Conservation (phyloP, 2,113 vertebrate species). For the Hippolais icterina region DNA sequence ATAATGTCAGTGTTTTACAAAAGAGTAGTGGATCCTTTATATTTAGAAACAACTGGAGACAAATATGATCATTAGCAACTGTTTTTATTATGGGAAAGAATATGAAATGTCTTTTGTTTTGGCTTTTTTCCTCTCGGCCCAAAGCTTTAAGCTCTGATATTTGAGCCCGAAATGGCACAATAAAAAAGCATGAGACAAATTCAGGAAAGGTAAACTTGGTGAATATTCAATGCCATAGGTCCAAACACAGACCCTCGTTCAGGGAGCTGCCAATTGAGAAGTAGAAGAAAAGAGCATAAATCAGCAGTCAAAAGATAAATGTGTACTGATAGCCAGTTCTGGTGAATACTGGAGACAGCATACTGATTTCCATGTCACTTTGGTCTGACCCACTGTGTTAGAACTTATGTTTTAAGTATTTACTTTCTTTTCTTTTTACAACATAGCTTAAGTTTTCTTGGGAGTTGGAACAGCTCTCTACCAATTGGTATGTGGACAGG, state of each 20-base stretch:
- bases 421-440: not conserved
- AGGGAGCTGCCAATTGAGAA: not conserved
- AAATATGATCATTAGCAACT: not conserved
- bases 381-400: not conserved
- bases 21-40: not conserved
- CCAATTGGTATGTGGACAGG: not conserved
- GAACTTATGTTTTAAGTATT: not conserved
- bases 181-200: not conserved
- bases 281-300: not conserved
- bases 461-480: not conserved
- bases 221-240: not conserved
- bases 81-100: not conserved
- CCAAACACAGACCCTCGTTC: rapidly evolving
- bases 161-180: not conserved
- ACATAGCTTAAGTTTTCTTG: not conserved
- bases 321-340: not conserved
- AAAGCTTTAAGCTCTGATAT: not conserved
- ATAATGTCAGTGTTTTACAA: not conserved
- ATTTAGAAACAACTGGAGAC: not conserved
- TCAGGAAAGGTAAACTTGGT: not conserved
- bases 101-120: not conserved
- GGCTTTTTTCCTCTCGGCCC: not conserved
- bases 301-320: not conserved
- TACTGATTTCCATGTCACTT: not conserved
- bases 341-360: not conserved